Conservation (phyloP, 2,888 invertebrate genomes). For the Chymomyza fuscimana region DNA sequence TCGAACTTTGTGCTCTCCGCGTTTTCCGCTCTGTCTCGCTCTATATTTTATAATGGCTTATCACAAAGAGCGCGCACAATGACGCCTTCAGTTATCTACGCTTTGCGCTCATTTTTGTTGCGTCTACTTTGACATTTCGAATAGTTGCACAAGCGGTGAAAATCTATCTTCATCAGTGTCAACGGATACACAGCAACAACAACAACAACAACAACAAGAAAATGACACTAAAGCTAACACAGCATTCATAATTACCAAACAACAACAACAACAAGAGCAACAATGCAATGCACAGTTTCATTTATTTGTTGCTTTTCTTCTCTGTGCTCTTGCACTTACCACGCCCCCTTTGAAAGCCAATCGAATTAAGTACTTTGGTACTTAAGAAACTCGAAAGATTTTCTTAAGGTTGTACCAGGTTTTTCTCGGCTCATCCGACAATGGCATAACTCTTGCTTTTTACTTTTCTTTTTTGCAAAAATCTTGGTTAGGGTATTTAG, state of each 20-base stretch:
- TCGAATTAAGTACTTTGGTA: neutral
- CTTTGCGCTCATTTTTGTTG: constrained; percentile 4
- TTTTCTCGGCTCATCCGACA: neutral
- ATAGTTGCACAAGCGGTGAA: neutral
- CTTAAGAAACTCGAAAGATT: neutral
- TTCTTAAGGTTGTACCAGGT: neutral
- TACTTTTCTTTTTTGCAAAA: neutral
- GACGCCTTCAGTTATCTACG: neutral
- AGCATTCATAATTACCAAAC: neutral
- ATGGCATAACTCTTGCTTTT: neutral
- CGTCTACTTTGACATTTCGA: neutral
- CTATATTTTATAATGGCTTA: neutral
- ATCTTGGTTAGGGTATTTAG: neutral
- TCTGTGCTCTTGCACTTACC: neutral
- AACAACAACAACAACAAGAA: neutral
- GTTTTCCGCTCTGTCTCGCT: constrained; percentile 3
- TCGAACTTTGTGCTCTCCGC: neutral
- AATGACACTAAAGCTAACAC: neutral
- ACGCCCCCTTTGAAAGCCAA: neutral
- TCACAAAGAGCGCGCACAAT: neutral
- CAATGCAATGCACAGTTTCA: neutral
- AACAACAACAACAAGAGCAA: neutral
- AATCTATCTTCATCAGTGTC: neutral
- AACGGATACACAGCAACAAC: neutral
- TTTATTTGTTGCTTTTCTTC: neutral